phyloP scores from a whole-genome alignment of 2,888 invertebrate genomes.

The Neoitamus cyanurus region DNA sequence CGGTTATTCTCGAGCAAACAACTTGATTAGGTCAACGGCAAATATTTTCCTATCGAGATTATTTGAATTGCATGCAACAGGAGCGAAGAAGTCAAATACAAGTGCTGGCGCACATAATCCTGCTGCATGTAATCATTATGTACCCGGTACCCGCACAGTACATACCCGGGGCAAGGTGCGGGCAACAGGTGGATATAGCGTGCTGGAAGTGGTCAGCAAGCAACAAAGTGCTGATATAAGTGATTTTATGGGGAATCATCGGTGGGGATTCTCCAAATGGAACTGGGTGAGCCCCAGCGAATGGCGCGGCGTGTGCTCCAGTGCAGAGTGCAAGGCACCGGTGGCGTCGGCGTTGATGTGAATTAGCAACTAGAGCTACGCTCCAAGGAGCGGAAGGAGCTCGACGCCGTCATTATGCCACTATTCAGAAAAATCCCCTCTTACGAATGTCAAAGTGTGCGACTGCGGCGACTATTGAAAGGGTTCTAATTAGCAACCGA shows the following conservation, averaged over 20 bases:
- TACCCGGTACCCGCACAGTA: neutral
- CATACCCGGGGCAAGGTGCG: neutral
- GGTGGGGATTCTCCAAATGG: neutral
- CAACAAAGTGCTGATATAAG: slow-evolving; percentile 44
- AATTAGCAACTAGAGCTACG: neutral
- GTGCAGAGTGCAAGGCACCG: neutral
- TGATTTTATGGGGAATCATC: slow-evolving; percentile 40
- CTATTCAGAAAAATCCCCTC: slow-evolving; percentile 24
- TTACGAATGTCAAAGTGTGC: neutral
- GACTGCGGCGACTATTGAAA: neutral
- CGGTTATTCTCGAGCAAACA: slow-evolving; percentile 45
- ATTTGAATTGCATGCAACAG: slow-evolving; percentile 51
- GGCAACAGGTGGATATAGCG: slow-evolving; percentile 44
- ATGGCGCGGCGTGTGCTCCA: no score
- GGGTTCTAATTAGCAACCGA: slow-evolving; percentile 29
- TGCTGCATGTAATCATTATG: neutral
- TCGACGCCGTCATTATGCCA: slow-evolving; percentile 27
- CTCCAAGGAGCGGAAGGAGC: neutral
- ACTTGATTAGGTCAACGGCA: slow-evolving; percentile 52
- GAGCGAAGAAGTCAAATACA: slow-evolving; percentile 41
- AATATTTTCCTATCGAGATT: slow-evolving; percentile 48
- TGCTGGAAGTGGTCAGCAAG: slow-evolving; percentile 42
- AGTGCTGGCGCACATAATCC: slow-evolving; percentile 3
- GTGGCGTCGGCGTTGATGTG: neutral
- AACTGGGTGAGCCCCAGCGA: neutral